Conservation (phyloP, 2,113 vertebrate species). For the Phrynosoma blainvillii region DNA sequence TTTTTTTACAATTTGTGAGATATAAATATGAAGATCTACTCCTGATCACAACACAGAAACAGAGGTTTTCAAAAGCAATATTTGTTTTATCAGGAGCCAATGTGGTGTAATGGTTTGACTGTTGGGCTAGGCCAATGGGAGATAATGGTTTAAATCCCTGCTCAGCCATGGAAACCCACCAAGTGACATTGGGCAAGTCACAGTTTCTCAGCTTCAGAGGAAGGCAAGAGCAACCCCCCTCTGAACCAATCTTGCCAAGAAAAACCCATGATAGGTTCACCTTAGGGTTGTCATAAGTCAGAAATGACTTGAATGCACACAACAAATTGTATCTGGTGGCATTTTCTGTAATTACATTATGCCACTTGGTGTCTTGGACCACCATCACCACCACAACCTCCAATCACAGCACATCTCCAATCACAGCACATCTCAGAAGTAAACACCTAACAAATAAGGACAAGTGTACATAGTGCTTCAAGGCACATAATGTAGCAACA, state of each 20-base stretch:
- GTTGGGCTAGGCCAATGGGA: no score
- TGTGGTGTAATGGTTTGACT: no score
- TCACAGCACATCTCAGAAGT: background rate
- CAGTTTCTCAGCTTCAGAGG: no score
- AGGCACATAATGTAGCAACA: background rate
- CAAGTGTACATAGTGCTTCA: background rate
- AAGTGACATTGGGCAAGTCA: no score
- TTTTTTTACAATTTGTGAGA: background rate
- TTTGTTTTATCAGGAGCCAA: no score
- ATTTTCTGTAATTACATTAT: background rate
- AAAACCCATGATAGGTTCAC: no score
- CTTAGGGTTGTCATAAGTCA: no score
- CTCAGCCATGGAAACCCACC: no score
- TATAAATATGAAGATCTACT: constrained; percentile 1
- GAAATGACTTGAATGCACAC: no score
- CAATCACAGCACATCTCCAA: background rate
- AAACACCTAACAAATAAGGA: background rate
- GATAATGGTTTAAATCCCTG: no score
- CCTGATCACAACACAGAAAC: background rate
- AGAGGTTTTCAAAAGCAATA: background rate
- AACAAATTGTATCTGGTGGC: background rate
- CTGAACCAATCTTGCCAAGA: no score
- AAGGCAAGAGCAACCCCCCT: no score
- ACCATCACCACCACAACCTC: background rate
- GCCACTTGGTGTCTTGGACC: background rate